Evolutionary conservation across 1,140 invertebrate genomes (phyloP).

Genomic region (Pseudachorutes palmiensis): DNA sequence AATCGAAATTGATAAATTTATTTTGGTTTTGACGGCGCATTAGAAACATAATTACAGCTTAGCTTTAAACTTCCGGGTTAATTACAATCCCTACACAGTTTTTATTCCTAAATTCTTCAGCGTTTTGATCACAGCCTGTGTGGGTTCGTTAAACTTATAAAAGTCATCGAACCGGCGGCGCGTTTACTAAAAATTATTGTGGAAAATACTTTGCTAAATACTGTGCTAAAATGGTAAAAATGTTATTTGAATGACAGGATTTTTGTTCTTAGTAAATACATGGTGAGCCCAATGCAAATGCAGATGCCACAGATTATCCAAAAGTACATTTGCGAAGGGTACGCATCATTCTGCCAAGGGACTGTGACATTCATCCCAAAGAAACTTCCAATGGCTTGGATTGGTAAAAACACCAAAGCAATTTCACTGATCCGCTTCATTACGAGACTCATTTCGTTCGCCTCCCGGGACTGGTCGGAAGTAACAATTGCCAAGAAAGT

Average conservation of each 20-base stretch:
- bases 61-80: too few relatives aligned
- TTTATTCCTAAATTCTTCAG: too few relatives aligned
- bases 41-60: too few relatives aligned
- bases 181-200: neutral
- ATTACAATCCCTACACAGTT: too few relatives aligned
- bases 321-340: constrained; percentile 5
- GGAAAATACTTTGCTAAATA: neutral
- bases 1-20: too few relatives aligned
- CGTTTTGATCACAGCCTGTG: too few relatives aligned
- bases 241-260: neutral
- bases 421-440: constrained; percentile 18
- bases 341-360: constrained; percentile 2
- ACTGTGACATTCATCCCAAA: constrained; percentile 20
- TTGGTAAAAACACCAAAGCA: constrained; percentile 18
- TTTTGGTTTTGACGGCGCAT: too few relatives aligned
- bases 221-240: neutral
- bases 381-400: constrained; percentile 16
- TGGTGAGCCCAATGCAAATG: neutral
- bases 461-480: constrained; percentile 7
- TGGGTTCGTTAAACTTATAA: too few relatives aligned
- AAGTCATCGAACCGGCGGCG: too few relatives aligned
- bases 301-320: constrained; percentile 10
- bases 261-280: constrained; percentile 1
- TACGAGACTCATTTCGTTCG: constrained; percentile 13
- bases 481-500: constrained; percentile 14